phyloP scores from a whole-genome alignment of 2,797 vertebrate species.

The Fistularia tabacaria region DNA sequence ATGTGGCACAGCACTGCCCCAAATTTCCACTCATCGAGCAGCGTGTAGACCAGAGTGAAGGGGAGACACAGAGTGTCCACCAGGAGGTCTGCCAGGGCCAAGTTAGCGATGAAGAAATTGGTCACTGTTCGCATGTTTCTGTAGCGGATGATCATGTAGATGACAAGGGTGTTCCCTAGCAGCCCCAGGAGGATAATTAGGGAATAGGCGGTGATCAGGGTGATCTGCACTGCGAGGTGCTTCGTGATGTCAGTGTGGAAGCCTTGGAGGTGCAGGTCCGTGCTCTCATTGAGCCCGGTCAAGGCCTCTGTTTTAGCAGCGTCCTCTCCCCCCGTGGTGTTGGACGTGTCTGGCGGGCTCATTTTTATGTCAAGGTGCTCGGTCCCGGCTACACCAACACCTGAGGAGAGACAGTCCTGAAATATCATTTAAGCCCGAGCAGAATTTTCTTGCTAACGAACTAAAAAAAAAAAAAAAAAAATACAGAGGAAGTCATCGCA shows the following conservation, averaged over 20 bases:
- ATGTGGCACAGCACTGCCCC: conserved; percentile 87
- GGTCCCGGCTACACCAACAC: conserved; percentile 30
- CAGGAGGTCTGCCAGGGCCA: conserved; percentile 89
- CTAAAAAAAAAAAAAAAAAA: conserved; percentile 15
- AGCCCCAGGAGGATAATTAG: conserved; percentile 88
- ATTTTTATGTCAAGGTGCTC: conserved; percentile 55
- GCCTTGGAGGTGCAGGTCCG: conserved; percentile 63
- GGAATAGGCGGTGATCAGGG: conserved; percentile 84
- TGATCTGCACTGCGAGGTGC: conserved; percentile 82
- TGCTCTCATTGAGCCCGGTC: conserved; percentile 60
- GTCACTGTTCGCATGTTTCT: conserved; percentile 91
- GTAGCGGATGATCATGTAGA: conserved; percentile 88
- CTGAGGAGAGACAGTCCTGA: conserved; percentile 34
- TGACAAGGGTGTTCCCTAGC: conserved; percentile 84
- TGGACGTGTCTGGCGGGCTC: conserved; percentile 76
- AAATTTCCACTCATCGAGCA: conserved; percentile 91
- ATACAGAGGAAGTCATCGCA: neutral
- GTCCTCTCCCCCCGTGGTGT: conserved; percentile 69
- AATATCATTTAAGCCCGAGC: conserved; percentile 1
- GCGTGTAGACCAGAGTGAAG: conserved; percentile 88
- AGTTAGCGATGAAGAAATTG: conserved; percentile 92
- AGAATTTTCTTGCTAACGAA: conserved; percentile 2
- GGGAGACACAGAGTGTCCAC: conserved; percentile 88
- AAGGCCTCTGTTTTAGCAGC: conserved; percentile 46
- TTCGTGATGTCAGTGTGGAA: conserved; percentile 87